These are phyloP conservation scores for Drosophila melanogaster DNA, from an alignment of 1,140 invertebrate species.

Conservation along the genomic window Release_6_plus_ISO1_MT NT_037436.4:19892001-19892500, in stretches of 20 bases:
- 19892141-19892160: slow-evolving; percentile 93
- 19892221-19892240: slow-evolving; percentile 60
- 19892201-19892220: slow-evolving; percentile 90
- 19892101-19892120: slow-evolving; percentile 91
- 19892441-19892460: slow-evolving; percentile 48
- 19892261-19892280: slow-evolving; percentile 68
- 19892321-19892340: slow-evolving; percentile 32
- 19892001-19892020: slow-evolving; percentile 93
- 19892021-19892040: slow-evolving; percentile 86
- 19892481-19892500: slow-evolving; percentile 22
- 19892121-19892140: slow-evolving; percentile 91
- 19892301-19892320: slow-evolving; percentile 70
- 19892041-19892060: slow-evolving; percentile 56
- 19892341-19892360: slow-evolving; percentile 36
- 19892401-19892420: slow-evolving; percentile 33
- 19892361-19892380: slow-evolving; percentile 30
- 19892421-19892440: slow-evolving; percentile 21
- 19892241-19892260: slow-evolving; percentile 51
- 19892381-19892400: slow-evolving; percentile 20
- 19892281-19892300: slow-evolving; percentile 76
- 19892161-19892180: slow-evolving; percentile 94
- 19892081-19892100: slow-evolving; percentile 89
- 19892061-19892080: slow-evolving; percentile 63
- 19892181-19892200: slow-evolving; percentile 90
- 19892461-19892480: slow-evolving; percentile 26